Evolutionary conservation across 2,113 vertebrate species (phyloP).

Genomic region (Pleuronectes platessa): DNA sequence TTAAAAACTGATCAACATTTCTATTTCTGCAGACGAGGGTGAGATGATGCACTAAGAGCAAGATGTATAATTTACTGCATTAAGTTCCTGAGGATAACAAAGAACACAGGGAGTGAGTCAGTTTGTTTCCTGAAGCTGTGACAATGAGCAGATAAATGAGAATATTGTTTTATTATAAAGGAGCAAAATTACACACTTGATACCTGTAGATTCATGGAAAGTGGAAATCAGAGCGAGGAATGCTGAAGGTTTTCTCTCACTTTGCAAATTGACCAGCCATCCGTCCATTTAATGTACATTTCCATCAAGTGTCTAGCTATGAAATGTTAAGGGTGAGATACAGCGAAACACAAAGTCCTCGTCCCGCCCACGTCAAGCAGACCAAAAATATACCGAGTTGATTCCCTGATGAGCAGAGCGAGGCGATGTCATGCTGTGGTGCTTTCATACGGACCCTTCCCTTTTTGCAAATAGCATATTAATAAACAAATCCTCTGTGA

Average conservation of each 20-base stretch:
- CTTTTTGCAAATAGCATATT: neutral
- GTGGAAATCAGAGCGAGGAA: too few relatives aligned
- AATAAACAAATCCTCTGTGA: too few relatives aligned
- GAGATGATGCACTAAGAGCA: neutral
- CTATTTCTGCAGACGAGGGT: neutral
- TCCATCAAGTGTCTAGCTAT: neutral
- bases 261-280: neutral
- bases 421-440: conserved; percentile 21
- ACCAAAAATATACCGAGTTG: conserved; percentile 51
- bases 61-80: too few relatives aligned
- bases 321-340: conserved; percentile 14
- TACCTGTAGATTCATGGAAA: too few relatives aligned
- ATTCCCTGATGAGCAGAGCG: conserved; percentile 24
- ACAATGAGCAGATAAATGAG: too few relatives aligned
- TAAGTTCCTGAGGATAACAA: too few relatives aligned
- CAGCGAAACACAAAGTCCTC: conserved; percentile 43
- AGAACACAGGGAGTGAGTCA: too few relatives aligned
- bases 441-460: too few relatives aligned
- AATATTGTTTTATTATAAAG: too few relatives aligned
- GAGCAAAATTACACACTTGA: too few relatives aligned
- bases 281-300: neutral
- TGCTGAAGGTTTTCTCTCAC: neutral
- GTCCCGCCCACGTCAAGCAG: conserved; percentile 42
- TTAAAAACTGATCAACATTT: neutral
- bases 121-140: too few relatives aligned